A percentile compares a stretch with the other conserved stretches of the same genome.
phyloP scores from a whole-genome alignment of 1,140 invertebrate genomes.

The Ceratina calcarata region DNA sequence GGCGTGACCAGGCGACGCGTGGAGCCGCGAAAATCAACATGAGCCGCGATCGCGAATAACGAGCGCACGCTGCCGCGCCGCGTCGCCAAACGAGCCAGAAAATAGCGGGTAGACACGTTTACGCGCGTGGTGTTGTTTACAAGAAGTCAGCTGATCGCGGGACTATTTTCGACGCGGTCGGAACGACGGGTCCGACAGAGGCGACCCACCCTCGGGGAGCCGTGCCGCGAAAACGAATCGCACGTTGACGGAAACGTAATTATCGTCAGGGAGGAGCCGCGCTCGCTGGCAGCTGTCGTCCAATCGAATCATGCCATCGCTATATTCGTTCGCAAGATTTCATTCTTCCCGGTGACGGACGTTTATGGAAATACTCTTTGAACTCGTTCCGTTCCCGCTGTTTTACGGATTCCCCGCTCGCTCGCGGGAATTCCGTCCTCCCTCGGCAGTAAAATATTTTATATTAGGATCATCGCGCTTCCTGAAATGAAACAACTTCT shows the following conservation, averaged over 20 bases:
- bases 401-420: too few relatives aligned
- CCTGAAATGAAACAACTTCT: too few relatives aligned
- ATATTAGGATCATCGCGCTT: too few relatives aligned
- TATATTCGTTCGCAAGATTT: conserved; percentile 39
- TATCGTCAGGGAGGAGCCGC: conserved; percentile 42
- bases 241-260: conserved; percentile 47
- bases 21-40: conserved; percentile 48
- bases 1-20: conserved; percentile 34
- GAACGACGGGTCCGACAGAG: background rate
- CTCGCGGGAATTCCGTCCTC: background rate
- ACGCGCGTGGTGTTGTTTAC: conserved; percentile 1
- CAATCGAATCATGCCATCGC: conserved; percentile 52
- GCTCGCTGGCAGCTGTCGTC: conserved; percentile 51
- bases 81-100: conserved; percentile 40
- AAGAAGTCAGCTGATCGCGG: conserved; percentile 25
- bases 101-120: conserved; percentile 13
- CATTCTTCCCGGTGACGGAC: conserved; percentile 4
- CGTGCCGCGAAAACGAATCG: conserved; percentile 52
- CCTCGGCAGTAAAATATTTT: too few relatives aligned
- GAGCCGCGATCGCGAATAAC: conserved; percentile 14
- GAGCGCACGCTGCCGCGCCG: too few relatives aligned
- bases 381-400: background rate
- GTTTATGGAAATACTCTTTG: conserved; percentile 3
- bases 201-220: conserved; percentile 9
- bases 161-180: conserved; percentile 34